Conservation (phyloP, 1,140 invertebrate genomes). For the Aphidius gifuensis region DNA sequence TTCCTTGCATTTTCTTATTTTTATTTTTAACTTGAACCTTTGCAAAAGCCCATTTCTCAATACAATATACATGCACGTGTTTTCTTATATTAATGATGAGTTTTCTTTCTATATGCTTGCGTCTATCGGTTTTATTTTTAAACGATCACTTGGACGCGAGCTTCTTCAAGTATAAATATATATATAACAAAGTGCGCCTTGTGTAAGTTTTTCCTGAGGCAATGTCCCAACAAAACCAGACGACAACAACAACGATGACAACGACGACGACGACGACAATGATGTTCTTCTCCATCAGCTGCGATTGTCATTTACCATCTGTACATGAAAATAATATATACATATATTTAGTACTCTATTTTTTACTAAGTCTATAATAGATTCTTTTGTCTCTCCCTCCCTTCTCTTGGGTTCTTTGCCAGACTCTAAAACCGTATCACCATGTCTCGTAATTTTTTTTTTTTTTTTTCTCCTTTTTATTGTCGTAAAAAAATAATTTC, state of each 20-base stretch:
- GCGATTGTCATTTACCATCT: constrained; percentile 6
- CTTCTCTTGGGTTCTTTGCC: neutral
- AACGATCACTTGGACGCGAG: too few species aligned
- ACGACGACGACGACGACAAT: too few species aligned
- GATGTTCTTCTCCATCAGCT: neutral
- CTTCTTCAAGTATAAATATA: too few species aligned
- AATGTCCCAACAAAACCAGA: neutral
- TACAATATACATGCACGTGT: too few species aligned
- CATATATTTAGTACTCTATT: neutral
- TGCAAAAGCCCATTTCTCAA: neutral
- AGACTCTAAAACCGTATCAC: neutral
- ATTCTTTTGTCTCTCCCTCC: constrained; percentile 16
- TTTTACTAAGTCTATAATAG: constrained; percentile 14
- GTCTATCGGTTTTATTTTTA: too few species aligned
- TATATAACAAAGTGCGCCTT: constrained; percentile 8
- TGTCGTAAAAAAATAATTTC: neutral
- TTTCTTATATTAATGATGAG: too few species aligned
- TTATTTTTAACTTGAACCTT: neutral
- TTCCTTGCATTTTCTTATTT: neutral
- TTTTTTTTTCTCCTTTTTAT: neutral
- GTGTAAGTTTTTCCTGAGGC: neutral
- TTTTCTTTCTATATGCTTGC: neutral
- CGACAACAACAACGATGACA: neutral
- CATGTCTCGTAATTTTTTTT: neutral
- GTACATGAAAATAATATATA: neutral